These are phyloP conservation scores for Dinocampus coccinellae DNA, from an alignment of 2,888 invertebrate genomes.

Conservation along the genomic window DNA sequence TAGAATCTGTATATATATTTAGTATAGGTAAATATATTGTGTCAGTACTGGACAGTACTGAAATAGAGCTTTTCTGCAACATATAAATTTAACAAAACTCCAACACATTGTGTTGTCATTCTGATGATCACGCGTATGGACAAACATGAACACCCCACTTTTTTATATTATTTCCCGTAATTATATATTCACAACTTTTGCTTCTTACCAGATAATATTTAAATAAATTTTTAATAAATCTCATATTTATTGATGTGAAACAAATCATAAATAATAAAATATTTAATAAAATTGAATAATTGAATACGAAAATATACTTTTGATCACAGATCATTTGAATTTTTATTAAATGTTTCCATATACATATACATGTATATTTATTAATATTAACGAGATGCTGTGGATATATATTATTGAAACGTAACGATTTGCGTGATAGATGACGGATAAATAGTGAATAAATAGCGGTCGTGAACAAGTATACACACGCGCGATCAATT, in stretches of 20 bases:
- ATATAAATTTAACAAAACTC: conserved; percentile 42
- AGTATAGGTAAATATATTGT: neutral
- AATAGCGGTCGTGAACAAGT: conserved; percentile 13
- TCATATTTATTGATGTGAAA: no score
- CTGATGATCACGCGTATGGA: conserved; percentile 28
- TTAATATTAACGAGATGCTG: neutral
- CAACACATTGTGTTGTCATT: conserved; percentile 41
- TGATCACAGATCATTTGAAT: no score
- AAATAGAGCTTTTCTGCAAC: conserved; percentile 43
- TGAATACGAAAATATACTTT: no score
- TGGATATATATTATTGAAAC: conserved; percentile 4
- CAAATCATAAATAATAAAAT: no score
- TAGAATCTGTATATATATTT: neutral
- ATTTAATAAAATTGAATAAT: neutral
- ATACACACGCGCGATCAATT: conserved; percentile 61
- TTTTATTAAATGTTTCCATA: no score
- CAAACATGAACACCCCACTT: neutral
- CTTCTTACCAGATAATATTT: no score
- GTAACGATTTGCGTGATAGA: conserved; percentile 40
- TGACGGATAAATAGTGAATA: no score
- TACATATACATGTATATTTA: neutral
- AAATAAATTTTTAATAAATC: no score
- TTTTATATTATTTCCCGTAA: no score
- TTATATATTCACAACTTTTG: no score
- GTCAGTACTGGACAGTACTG: neutral